Evolutionary conservation across 2,888 invertebrate species (phyloP), one percentile per base, ranked within the genome.

Genomic region (Leptarthrus brevirostris): DNA sequence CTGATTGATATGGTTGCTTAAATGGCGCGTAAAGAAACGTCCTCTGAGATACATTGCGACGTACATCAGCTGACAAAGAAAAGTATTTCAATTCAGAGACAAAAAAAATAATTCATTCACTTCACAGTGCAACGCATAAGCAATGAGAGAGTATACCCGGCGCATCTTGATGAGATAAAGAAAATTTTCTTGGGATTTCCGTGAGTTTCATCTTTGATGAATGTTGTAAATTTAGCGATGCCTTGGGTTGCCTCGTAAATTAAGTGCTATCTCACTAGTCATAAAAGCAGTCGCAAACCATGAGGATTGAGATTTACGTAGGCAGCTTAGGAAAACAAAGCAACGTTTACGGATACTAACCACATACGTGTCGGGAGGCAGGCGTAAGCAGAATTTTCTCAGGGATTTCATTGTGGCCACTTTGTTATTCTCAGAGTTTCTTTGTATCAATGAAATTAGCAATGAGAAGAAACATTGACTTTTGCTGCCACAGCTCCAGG

Each of bases 171-270:
- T 8, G 64, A 14, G 22, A n/a, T 22, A 18, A 3, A n/a, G 30
- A n/a, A 54, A 26, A 54, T 14, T 53, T 58, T 16, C 36, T 58
- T 34, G 36, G 16, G 18, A 16, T 58, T 58, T 58, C 58, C 18
- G 16, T 20, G n/a, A n/a, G 58, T 14, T 24, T 47, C 44, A 20
- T 47, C 47, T 66, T 66, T 66, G 52, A 52, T 69, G 30, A 52
- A 69, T 49, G 69, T 12, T 69, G 49, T 20, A 26, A 69, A 69
- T 69, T 69, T 69, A 52, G 52, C 26, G 24, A 18, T 52, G 49
- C n/a, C 69, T 69, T 52, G 69, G 34, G 69, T 30, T 52, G 22
- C 2, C 52, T 69, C 52, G 69, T 69, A 69, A 69, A 69, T 69
- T 52, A 69, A 69, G n/a, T n/a, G 30, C 54, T 18, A 69, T 49